phyloP scores from a whole-genome alignment of 2,797 vertebrate species.

The Rhinogobio ventralis region DNA sequence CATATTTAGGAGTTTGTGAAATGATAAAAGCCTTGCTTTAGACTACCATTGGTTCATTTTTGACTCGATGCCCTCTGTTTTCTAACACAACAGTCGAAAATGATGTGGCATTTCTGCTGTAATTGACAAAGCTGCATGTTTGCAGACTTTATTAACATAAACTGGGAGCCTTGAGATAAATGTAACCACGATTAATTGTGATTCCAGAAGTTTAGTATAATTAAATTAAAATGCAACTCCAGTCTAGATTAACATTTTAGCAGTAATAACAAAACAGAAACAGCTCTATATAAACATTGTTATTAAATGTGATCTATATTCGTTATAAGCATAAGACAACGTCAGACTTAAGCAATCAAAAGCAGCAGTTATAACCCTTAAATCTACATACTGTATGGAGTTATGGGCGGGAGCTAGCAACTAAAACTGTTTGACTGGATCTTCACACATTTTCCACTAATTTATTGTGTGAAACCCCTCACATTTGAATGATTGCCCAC shows the following conservation, averaged over 20 bases:
- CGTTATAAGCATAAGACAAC: too few species aligned
- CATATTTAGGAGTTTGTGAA: neutral
- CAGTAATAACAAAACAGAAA: too few species aligned
- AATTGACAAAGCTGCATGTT: neutral
- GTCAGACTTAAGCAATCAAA: neutral
- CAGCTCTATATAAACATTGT: too few species aligned
- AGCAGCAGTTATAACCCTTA: neutral
- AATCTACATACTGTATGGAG: neutral
- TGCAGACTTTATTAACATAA: too few species aligned
- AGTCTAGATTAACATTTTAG: too few species aligned
- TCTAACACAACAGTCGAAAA: neutral
- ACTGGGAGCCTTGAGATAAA: neutral
- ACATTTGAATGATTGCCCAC: neutral
- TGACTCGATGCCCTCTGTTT: neutral
- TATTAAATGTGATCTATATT: too few species aligned
- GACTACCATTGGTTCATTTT: too few species aligned
- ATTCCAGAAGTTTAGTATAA: too few species aligned
- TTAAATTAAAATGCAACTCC: too few species aligned
- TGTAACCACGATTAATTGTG: too few species aligned
- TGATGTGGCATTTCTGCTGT: neutral
- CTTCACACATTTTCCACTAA: neutral
- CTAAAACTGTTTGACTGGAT: neutral
- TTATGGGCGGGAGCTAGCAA: too few species aligned
- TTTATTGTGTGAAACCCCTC: neutral
- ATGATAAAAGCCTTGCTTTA: neutral